These are phyloP conservation scores for Trissolcus basalis DNA, from an alignment of 1,140 invertebrate genomes.

Conservation along the genomic window DNA sequence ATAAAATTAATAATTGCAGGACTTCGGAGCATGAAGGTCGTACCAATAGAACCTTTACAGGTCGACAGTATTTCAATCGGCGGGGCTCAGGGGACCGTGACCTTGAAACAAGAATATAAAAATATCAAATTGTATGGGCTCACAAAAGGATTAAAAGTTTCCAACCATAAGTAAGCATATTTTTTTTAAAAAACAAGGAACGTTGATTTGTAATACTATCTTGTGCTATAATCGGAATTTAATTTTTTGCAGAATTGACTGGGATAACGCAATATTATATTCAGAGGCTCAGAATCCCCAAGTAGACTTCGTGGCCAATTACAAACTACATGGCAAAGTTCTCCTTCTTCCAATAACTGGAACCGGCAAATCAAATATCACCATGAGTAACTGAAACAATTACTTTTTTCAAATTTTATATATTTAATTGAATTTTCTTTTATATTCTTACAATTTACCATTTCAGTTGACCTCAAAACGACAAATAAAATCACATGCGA, in stretches of 20 bases:
- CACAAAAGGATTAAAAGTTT: conserved; percentile 74
- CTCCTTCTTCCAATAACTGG: conserved; percentile 83
- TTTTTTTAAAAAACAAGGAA: background rate
- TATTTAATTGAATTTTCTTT: background rate
- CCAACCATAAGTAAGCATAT: conserved; percentile 73
- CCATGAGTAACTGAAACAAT: conserved; percentile 77
- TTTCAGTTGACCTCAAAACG: conserved; percentile 78
- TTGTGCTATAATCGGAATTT: background rate
- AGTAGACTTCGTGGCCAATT: conserved; percentile 80
- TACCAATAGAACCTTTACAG: conserved; percentile 77
- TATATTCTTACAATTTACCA: background rate
- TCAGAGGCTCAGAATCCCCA: conserved; percentile 69
- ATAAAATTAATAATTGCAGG: conserved; percentile 59
- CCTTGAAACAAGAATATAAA: conserved; percentile 78
- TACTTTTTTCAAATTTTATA: conserved; percentile 2
- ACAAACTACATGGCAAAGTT: conserved; percentile 82
- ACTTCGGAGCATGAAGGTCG: conserved; percentile 59
- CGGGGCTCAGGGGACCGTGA: conserved; percentile 76
- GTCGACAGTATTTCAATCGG: conserved; percentile 78
- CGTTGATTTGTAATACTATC: background rate
- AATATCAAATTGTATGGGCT: conserved; percentile 79
- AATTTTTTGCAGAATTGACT: conserved; percentile 71
- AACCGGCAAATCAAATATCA: conserved; percentile 82
- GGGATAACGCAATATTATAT: conserved; percentile 74
- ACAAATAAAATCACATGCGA: conserved; percentile 79